Evolutionary conservation across 2,888 invertebrate genomes (phyloP).

Genomic region (Tinea trinotella): DNA sequence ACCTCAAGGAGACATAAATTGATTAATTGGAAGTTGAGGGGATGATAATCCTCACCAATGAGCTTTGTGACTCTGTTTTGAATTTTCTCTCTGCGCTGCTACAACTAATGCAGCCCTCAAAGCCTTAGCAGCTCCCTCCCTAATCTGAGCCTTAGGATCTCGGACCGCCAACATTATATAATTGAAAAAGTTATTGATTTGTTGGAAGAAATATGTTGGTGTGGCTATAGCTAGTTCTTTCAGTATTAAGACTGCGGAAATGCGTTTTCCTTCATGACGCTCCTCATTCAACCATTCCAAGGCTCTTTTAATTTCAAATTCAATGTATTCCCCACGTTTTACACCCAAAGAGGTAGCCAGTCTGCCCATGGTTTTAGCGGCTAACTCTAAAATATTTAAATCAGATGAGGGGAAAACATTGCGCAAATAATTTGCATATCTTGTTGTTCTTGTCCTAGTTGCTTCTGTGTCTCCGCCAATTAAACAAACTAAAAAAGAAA

Average conservation of each 20-base stretch:
- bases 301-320: slow-evolving; percentile 94
- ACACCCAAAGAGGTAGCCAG: slow-evolving; percentile 91
- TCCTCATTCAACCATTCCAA: slow-evolving; percentile 95
- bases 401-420: slow-evolving; percentile 92
- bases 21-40: neutral
- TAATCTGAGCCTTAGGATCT: slow-evolving; percentile 91
- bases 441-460: slow-evolving; percentile 86
- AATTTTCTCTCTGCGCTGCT: slow-evolving; percentile 93
- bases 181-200: slow-evolving; percentile 91
- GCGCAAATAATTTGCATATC: slow-evolving; percentile 92
- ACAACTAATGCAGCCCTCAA: slow-evolving; percentile 93
- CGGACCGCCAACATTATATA: slow-evolving; percentile 91
- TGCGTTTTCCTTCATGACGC: slow-evolving; percentile 90
- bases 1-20: too few species aligned
- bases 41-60: slow-evolving; percentile 75
- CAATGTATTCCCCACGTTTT: slow-evolving; percentile 95
- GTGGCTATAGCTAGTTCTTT: slow-evolving; percentile 95
- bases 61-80: slow-evolving; percentile 88
- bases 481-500: slow-evolving; percentile 79
- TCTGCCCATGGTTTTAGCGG: slow-evolving; percentile 94
- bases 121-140: slow-evolving; percentile 94
- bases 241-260: slow-evolving; percentile 92
- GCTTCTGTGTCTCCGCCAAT: slow-evolving; percentile 94
- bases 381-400: slow-evolving; percentile 91
- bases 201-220: slow-evolving; percentile 97